Base-by-base conservation (phyloP, 2,888 invertebrate species). In the Drosophila pseudotalamancana region DNA sequence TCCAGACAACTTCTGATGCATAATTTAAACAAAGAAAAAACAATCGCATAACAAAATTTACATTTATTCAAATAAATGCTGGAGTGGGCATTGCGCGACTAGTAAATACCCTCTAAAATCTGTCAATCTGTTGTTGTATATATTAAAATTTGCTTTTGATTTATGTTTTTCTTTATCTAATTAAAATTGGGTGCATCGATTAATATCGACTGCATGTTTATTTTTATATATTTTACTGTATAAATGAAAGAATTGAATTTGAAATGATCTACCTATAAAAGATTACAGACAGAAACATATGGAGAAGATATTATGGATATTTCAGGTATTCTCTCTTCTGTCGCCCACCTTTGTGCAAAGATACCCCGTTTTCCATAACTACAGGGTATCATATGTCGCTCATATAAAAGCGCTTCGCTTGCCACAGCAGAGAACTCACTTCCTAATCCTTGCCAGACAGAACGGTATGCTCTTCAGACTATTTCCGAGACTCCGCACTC, bases 401-500 rank as follows among this genome's bases (percentile, higher is more conserved):
- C 5, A 12, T 70, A 69, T 74, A 71, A 71, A 70, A 56, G 6
- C 21, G 1, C 1, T 4, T 4, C n/a, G n/a, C 4, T 0, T 3
- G 8, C 5, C 4, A 6, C 4, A 27, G 35, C 6, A 9, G 5
- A 0, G 5, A 9, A 23, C 25, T 14, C 40, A 69, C 32, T 53
- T 16, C 0, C 19, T 3, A 6, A 25, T 6, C 27, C 25, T n/a
- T 14, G 4, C 3, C 5, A 0, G 6, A 46, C 6, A 8, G 3
- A 6, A 18, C 4, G 55, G 43, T 34, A 74, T 72, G 72, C 46
- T 74, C 5, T 48, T 12, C 23, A 54, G 34, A 12, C n/a, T 74
- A n/a, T 74, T 72, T 18, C 49, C 72, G 3, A 49, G 70, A 2
- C 19, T 74, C 37, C 37, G 37, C 0, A 23, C 40, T 9, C 3